These are phyloP conservation scores for Carollia perspicillata DNA, from an alignment of 2,113 vertebrate genomes.

Conservation along the genomic window DNA sequence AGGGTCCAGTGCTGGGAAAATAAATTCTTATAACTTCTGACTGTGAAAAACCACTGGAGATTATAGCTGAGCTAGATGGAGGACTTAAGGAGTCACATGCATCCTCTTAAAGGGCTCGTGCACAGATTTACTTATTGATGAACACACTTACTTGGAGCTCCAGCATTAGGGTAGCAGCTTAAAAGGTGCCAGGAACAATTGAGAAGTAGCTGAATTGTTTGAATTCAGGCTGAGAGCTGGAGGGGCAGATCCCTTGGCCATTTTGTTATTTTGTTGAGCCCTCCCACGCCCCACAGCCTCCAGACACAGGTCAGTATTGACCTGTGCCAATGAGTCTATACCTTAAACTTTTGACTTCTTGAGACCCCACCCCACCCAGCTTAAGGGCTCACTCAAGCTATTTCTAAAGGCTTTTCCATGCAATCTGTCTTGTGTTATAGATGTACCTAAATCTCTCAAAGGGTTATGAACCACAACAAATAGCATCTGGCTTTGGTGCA, in stretches of 20 bases:
- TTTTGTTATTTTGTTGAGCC: neutral
- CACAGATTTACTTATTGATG: neutral
- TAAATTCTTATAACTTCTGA: too few species aligned
- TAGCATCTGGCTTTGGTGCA: neutral
- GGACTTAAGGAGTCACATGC: neutral
- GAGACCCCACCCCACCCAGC: too few species aligned
- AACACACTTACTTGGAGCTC: neutral
- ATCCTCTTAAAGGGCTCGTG: neutral
- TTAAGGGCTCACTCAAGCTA: too few species aligned
- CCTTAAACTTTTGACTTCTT: too few species aligned
- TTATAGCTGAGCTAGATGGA: neutral
- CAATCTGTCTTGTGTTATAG: too few species aligned
- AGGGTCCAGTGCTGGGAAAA: too few species aligned
- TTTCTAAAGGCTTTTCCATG: too few species aligned
- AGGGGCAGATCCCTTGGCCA: neutral
- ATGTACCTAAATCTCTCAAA: neutral
- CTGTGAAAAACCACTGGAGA: neutral
- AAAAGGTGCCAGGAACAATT: neutral
- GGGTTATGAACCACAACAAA: neutral
- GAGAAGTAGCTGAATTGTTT: neutral
- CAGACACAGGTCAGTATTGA: neutral
- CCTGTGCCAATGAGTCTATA: neutral
- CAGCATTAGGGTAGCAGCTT: neutral
- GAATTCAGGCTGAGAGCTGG: neutral
- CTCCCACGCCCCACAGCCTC: neutral